Evolutionary conservation across 2,113 vertebrate genomes (phyloP), one percentile per base, ranked within the genome.

Genomic region (Eleginops maclovinus): DNA sequence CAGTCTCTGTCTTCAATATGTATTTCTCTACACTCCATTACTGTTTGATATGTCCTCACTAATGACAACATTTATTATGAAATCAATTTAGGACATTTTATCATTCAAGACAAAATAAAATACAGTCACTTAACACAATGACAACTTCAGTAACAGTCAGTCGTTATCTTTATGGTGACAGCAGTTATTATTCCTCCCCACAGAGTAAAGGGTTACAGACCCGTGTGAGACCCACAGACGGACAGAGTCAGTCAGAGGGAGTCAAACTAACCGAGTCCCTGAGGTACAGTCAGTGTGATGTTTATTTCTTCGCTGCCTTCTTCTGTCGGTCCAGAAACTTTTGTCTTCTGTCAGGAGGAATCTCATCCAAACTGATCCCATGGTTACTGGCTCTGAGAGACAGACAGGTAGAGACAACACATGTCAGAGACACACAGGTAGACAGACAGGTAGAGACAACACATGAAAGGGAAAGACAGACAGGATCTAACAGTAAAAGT

Each of bases 301-400:
- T 13, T 82, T 0, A 92, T 84, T 92, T 93, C 65, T 91, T 92
- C 0, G 28, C 90, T 8, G 28, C 90, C 10, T 3, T 89, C 16
- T 92, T 92, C 77, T 95, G 94, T 69, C 95, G 73, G 43, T 95
- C 94, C 15, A 95, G 70, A 66, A 97, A 93, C 74, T 94, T 96
- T 64, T 85, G 92, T 60, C 92, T 89, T 54, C 96, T 90, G 0
- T 95, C 95, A 0, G 61, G 46, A 0, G 97, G 96, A 62, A 97
- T 96, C 82, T 97, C 96, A 3, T 96, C 94, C 47, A 98, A 78
- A 65, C 92, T 94, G 81, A 98, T 96, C 0, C 97, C 96, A 0
- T 97, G 96, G 62, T 93, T 96, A 86, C 95, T 96, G 17, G 91
- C 91, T 78, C 96, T 96, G 80, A 63, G 41, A 75, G 49, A 53